Percentiles rank a stretch among this genome's conserved stretches.
phyloP scores from a whole-genome alignment of 2,888 invertebrate species.

The Microctonus brassicae region DNA sequence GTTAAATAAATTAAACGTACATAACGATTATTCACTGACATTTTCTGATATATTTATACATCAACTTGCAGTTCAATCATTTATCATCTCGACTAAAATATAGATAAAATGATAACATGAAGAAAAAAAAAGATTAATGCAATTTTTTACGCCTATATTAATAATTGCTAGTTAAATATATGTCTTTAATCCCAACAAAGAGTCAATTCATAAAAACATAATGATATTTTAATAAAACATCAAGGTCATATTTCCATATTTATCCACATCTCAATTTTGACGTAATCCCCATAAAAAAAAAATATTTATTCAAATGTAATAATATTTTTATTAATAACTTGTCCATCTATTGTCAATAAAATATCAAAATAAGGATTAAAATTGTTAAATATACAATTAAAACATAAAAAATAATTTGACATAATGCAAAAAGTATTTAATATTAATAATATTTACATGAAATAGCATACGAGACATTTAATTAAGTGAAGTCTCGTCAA shows the following conservation, averaged over 20 bases:
- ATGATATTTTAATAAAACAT: too few species aligned
- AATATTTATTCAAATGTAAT: too few species aligned
- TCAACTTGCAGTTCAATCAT: not conserved
- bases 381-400: not conserved
- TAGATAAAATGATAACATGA: too few species aligned
- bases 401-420: not conserved
- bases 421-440: not conserved
- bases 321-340: too few species aligned
- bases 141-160: not conserved
- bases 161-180: too few species aligned
- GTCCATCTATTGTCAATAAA: too few species aligned
- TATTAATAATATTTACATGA: not conserved
- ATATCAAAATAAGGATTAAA: too few species aligned
- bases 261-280: too few species aligned
- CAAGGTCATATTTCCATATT: too few species aligned
- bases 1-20: constrained; percentile 54
- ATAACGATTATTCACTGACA: constrained; percentile 3
- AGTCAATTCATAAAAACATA: not conserved
- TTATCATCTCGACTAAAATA: too few species aligned
- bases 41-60: not conserved
- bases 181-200: not conserved
- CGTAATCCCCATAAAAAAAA: too few species aligned
- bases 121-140: too few species aligned
- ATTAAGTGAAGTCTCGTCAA: not conserved
- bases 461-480: not conserved